phyloP scores from a whole-genome alignment of 2,888 invertebrate genomes.

The Didymodactylos carnosus region DNA sequence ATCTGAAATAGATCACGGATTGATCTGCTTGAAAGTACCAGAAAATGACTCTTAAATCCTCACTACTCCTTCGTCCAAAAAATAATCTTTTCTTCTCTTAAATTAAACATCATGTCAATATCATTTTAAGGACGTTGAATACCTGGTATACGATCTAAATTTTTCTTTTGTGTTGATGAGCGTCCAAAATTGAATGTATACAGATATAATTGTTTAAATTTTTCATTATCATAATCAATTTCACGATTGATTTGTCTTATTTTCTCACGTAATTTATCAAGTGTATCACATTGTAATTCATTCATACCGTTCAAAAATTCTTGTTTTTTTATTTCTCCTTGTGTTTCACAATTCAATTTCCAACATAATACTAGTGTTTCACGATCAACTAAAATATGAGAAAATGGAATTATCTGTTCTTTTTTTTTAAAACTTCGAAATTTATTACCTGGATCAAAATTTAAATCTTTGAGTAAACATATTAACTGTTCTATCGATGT shows the following conservation, averaged over 20 bases:
- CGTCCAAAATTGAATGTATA: conserved; percentile 97
- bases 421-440: too few relatives aligned
- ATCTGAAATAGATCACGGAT: too few relatives aligned
- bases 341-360: conserved; percentile 86
- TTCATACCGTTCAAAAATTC: conserved; percentile 64
- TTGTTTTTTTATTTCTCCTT: conserved; percentile 86
- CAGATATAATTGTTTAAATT: conserved; percentile 92
- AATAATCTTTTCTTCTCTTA: too few relatives aligned
- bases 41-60: too few relatives aligned
- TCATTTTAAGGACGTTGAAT: too few relatives aligned
- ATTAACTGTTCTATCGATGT: not conserved
- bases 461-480: not conserved
- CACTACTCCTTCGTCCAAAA: too few relatives aligned
- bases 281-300: conserved; percentile 52
- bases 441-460: not conserved
- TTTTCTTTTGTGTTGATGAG: conserved; percentile 73
- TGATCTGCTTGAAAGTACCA: too few relatives aligned
- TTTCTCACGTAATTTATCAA: conserved; percentile 72
- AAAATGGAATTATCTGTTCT: too few relatives aligned
- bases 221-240: conserved; percentile 55
- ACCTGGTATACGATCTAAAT: conserved; percentile 40
- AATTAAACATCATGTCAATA: too few relatives aligned
- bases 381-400: too few relatives aligned
- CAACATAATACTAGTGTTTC: conserved; percentile 85
- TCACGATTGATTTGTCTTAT: conserved; percentile 65